A percentile compares a stretch with the other conserved stretches of the same genome.
Conservation (phyloP, 2,888 invertebrate genomes). For the Argynnis bischoffii region DNA sequence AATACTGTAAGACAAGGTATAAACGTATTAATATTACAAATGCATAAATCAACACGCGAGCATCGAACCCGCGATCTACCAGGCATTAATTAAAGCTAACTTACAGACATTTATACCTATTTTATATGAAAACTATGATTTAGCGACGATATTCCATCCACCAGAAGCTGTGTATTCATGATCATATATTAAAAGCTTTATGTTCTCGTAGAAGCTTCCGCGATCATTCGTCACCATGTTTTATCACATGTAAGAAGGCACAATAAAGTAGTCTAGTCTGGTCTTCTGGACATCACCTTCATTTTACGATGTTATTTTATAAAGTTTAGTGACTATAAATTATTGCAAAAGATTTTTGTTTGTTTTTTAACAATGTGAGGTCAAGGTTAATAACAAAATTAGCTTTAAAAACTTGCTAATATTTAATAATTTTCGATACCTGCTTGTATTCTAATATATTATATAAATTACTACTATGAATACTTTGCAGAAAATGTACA, state of each 20-base stretch:
- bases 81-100: not conserved
- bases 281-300: slow-evolving; percentile 59
- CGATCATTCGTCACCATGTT: slow-evolving; percentile 33
- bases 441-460: too few species aligned
- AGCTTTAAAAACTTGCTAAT: not conserved
- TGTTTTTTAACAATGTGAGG: not conserved
- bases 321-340: not conserved
- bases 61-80: not conserved
- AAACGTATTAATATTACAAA: too few species aligned
- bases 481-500: too few species aligned
- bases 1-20: too few species aligned
- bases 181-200: slow-evolving; percentile 28
- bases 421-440: not conserved
- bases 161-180: slow-evolving; percentile 4
- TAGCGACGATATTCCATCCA: slow-evolving; percentile 3
- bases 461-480: too few species aligned
- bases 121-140: not conserved
- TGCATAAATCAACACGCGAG: too few species aligned
- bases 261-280: slow-evolving; percentile 54
- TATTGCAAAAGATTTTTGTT: not conserved
- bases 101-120: slow-evolving; percentile 1
- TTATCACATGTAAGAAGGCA: slow-evolving; percentile 48
- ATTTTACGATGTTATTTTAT: slow-evolving; percentile 46
- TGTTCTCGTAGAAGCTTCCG: slow-evolving; percentile 32
- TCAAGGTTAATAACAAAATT: not conserved